Evolutionary conservation across 1,140 invertebrate species (phyloP).

Genomic region (Hypsibius dujardini): DNA sequence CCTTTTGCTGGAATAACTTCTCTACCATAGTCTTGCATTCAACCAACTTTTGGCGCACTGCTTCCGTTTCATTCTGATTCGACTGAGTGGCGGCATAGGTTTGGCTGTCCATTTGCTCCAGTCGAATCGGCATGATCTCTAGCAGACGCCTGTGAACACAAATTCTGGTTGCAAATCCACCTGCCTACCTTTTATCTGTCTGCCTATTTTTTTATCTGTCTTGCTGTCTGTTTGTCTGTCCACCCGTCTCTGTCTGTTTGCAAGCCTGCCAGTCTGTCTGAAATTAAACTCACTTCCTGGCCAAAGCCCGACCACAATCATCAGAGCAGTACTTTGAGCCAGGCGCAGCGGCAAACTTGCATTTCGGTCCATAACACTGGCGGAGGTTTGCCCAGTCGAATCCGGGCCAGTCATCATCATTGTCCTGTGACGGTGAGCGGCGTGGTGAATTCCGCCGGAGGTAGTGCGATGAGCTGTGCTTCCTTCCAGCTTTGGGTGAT

Average conservation of each 20-base stretch:
- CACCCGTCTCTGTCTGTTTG: too few species aligned
- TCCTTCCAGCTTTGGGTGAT: too few species aligned
- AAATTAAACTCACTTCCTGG: constrained; percentile 47
- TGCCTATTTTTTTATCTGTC: too few species aligned
- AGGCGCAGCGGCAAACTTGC: constrained; percentile 51
- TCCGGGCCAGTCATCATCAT: too few species aligned
- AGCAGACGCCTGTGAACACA: constrained; percentile 2
- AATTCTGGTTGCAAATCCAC: too few species aligned
- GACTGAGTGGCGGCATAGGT: constrained; percentile 66
- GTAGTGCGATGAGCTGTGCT: too few species aligned
- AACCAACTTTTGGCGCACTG: constrained; percentile 49
- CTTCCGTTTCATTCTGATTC: constrained; percentile 61
- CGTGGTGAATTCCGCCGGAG: too few species aligned
- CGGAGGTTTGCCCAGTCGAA: neutral
- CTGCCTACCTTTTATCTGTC: too few species aligned
- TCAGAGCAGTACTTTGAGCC: constrained; percentile 89
- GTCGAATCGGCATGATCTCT: neutral
- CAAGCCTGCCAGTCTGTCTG: too few species aligned
- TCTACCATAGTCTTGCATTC: constrained; percentile 6
- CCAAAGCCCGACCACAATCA: constrained; percentile 74
- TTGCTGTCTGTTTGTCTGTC: too few species aligned
- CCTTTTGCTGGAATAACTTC: neutral
- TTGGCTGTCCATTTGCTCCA: neutral
- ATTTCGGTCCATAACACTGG: constrained; percentile 81
- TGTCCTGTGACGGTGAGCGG: too few species aligned